Base-by-base conservation (phyloP, 2,113 vertebrate genomes). In the Morone chrysops region DNA sequence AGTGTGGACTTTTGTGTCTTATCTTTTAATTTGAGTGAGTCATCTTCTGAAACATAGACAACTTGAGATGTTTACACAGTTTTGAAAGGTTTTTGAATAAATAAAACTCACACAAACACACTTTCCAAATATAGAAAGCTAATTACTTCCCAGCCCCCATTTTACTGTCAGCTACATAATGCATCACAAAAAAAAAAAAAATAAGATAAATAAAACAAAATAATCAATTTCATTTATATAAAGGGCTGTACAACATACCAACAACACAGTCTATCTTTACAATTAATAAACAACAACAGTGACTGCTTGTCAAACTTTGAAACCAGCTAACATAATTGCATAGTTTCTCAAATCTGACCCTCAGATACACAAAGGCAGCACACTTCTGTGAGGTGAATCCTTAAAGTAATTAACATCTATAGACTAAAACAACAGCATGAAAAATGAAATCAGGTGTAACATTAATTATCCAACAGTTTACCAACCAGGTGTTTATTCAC, bases 401-500 rank as follows among this genome's bases (percentile, higher is more conserved):
- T 71, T 18, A 79, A 81, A 61, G 78, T 90, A 85, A 92, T 92
- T 87, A 86, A 76, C 82, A 83, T 76, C 74, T 75, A 80, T 53
- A 73, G 59, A 72, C 67, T 68, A 70, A 80, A 79, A 78, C 82
- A 79, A 76, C 85, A 80, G 60, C 57, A 80, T 89, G 77, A 91
- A 82, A 85, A 85, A 91, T 89, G 77, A 50, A 80, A 81, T 53
- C 70, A 70, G 79, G 31, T 81, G 79, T 53, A 56, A 69, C 82
- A 86, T 91, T 74, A 84, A 90, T 89, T 90, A 89, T 48, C 81
- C 59, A 75, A 36, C 45, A 73, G 73, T 74, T 89, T 77, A 67
- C 53, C 43, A 66, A 70, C 84, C 86, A 92, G 84, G 87, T 92
- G 89, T 86, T 89, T 80, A 83, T 74, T 82, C 73, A 66, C 25